phyloP scores from a whole-genome alignment of 1,140 invertebrate species.

The Chionoecetes opilio region DNA sequence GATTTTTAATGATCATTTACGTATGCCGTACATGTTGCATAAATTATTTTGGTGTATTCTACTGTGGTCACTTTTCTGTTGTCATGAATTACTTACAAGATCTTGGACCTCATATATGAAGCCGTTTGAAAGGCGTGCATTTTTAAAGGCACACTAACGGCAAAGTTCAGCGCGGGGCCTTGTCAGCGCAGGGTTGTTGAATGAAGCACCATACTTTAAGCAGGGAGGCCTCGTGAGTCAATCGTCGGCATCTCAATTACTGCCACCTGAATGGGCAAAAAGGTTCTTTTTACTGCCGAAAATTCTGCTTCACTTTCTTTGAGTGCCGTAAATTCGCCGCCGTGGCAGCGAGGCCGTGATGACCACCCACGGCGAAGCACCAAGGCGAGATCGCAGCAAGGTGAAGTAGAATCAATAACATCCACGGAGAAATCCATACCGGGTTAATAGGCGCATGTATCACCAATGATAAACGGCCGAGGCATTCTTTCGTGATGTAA shows the following conservation, averaged over 20 bases:
- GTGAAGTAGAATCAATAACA: constrained; percentile 74
- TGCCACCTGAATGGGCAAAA: constrained; percentile 42
- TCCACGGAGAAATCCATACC: constrained; percentile 56
- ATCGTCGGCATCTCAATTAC: constrained; percentile 58
- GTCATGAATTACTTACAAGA: too few relatives aligned
- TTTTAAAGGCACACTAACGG: neutral
- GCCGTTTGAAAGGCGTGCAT: too few relatives aligned
- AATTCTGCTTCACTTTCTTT: neutral
- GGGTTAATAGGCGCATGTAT: constrained; percentile 74
- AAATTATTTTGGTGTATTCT: too few relatives aligned
- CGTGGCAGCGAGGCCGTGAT: neutral
- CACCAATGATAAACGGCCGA: constrained; percentile 73
- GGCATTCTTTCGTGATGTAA: constrained; percentile 69
- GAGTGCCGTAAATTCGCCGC: neutral
- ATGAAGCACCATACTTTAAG: constrained; percentile 57
- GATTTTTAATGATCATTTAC: too few relatives aligned
- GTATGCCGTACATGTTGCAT: too few relatives aligned
- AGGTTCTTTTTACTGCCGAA: constrained; percentile 23
- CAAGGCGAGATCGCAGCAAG: constrained; percentile 66
- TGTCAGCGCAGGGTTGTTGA: neutral
- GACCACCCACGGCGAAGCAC: constrained; percentile 52
- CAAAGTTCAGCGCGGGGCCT: neutral
- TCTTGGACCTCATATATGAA: too few relatives aligned
- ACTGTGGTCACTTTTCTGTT: too few relatives aligned
- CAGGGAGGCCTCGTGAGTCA: constrained; percentile 63